Evolutionary conservation across 2,113 vertebrate species (phyloP).

Genomic region (Eurypyga helias): DNA sequence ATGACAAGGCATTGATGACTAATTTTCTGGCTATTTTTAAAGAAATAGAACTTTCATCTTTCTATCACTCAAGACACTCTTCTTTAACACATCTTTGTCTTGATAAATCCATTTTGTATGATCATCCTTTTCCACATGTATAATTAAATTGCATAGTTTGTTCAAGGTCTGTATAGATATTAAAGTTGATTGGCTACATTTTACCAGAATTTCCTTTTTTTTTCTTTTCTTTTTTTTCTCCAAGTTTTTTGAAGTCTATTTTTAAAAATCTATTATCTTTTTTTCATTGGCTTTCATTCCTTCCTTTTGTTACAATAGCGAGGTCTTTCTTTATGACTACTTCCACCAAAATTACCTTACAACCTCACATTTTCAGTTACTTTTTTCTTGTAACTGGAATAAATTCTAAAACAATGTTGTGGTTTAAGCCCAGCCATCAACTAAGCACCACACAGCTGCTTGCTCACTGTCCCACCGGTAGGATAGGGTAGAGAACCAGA

Average conservation of each 20-base stretch:
- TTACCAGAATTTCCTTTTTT: rapidly evolving
- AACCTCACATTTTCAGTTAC: background rate
- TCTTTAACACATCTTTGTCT: background rate
- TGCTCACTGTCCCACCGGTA: no score
- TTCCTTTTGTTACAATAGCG: background rate
- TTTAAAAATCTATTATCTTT: background rate
- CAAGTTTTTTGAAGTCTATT: background rate
- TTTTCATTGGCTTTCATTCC: background rate
- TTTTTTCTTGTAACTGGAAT: background rate
- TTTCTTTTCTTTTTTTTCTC: no score
- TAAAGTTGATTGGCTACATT: background rate
- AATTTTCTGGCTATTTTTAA: background rate
- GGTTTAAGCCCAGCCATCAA: no score
- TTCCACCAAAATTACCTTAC: background rate
- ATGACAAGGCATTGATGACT: background rate
- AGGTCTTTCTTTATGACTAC: background rate
- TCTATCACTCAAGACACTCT: background rate
- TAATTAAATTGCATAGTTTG: background rate
- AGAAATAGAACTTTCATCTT: background rate
- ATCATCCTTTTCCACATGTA: background rate
- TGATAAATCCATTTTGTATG: background rate
- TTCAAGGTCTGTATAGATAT: background rate
- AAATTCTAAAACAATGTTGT: background rate
- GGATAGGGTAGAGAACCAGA: no score
- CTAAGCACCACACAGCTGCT: no score